Conservation (phyloP, 2,113 vertebrate species). For the Halichoeres trimaculatus region DNA sequence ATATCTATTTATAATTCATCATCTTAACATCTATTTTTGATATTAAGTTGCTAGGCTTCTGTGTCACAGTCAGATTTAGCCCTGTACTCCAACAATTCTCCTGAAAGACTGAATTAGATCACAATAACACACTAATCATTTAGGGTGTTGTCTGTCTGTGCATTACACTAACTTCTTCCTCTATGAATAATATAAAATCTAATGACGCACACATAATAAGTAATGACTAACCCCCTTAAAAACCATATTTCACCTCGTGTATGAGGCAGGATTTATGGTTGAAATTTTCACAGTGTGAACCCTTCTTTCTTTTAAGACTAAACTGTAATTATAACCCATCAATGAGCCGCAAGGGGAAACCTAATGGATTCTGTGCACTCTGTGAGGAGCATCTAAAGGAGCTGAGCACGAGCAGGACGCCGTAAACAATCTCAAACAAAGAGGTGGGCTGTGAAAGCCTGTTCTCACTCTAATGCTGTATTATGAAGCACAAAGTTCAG, state of each 20-base stretch:
- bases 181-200: not conserved
- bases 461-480: not conserved
- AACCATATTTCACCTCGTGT: not conserved
- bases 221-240: not conserved
- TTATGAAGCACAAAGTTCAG: not conserved
- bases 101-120: constrained; percentile 29
- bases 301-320: constrained; percentile 1
- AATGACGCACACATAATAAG: not conserved
- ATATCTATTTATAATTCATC: constrained; percentile 45
- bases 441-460: not conserved
- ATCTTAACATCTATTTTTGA: constrained; percentile 51
- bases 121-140: constrained; percentile 5
- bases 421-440: not conserved
- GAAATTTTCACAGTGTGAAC: not conserved
- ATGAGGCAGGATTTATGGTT: constrained; percentile 17
- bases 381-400: not conserved
- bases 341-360: not conserved
- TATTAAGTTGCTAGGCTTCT: constrained; percentile 24
- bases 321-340: constrained; percentile 5
- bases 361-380: not conserved
- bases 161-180: not conserved
- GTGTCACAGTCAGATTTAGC: constrained; percentile 14
- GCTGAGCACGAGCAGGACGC: constrained; percentile 1
- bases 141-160: not conserved
- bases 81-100: constrained; percentile 1